phyloP scores from a whole-genome alignment of 2,888 invertebrate species.

The Lasioglossum morio region DNA sequence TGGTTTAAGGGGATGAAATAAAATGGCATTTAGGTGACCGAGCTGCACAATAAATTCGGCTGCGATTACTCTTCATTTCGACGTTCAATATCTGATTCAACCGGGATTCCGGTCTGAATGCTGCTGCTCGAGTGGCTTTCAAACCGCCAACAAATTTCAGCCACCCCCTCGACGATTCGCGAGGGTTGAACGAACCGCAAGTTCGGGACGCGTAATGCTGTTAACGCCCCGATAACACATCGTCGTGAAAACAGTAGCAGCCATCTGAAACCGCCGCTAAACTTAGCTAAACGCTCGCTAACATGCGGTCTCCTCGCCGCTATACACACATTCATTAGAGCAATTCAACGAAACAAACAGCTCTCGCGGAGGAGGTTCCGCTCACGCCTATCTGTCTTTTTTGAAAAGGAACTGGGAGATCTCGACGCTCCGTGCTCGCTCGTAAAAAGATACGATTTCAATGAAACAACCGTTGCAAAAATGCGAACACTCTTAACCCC shows the following conservation, averaged over 20 bases:
- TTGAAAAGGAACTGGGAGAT: conserved; percentile 10
- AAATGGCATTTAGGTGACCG: background rate
- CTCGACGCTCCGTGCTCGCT: background rate
- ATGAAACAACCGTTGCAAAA: too few relatives aligned
- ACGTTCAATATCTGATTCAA: background rate
- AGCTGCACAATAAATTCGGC: background rate
- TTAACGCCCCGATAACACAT: conserved; percentile 67
- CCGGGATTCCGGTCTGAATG: background rate
- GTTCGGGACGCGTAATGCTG: conserved; percentile 60
- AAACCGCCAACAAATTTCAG: conserved; percentile 24
- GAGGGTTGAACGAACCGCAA: conserved; percentile 69
- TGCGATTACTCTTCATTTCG: background rate
- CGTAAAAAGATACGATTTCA: background rate
- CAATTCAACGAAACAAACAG: conserved; percentile 53
- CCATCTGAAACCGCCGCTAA: conserved; percentile 65
- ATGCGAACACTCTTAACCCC: background rate
- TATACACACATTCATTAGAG: conserved; percentile 41
- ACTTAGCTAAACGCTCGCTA: conserved; percentile 65
- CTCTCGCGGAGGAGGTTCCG: conserved; percentile 15
- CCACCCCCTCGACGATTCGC: conserved; percentile 16
- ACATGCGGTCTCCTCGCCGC: conserved; percentile 43
- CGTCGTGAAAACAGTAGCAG: conserved; percentile 59
- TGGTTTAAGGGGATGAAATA: background rate
- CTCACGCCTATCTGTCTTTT: conserved; percentile 19
- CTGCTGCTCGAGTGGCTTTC: conserved; percentile 9